Percentiles rank a stretch among this genome's conserved stretches.
Conservation (phyloP, 2,797 vertebrate genomes). For the Pipistrellus pygmaeus region DNA sequence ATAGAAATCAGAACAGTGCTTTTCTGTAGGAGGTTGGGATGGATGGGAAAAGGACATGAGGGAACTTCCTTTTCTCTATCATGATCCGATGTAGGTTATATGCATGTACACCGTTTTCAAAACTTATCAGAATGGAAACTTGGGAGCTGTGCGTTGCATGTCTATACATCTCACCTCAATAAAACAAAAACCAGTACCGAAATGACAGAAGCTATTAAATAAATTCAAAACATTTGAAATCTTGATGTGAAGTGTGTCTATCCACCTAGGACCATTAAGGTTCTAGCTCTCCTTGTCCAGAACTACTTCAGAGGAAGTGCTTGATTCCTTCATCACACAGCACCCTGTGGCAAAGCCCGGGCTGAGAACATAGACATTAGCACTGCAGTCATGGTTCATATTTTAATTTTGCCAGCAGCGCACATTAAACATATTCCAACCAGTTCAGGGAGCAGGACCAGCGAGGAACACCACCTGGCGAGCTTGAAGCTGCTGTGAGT, state of each 20-base stretch:
- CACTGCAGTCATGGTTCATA: neutral
- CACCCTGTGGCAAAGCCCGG: neutral
- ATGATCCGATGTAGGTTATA: neutral
- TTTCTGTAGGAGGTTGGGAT: neutral
- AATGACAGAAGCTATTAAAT: constrained; percentile 30
- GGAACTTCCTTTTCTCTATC: too few species aligned
- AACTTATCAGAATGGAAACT: neutral
- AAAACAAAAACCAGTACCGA: neutral
- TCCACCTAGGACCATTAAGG: neutral
- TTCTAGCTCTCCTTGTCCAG: neutral
- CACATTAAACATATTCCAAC: neutral
- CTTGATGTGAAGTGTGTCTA: neutral
- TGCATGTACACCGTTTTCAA: neutral
- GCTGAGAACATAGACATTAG: neutral
- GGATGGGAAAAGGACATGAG: neutral
- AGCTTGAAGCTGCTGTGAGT: neutral
- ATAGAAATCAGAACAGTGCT: neutral
- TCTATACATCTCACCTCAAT: neutral
- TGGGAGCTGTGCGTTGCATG: neutral
- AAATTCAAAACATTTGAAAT: neutral
- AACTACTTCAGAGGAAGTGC: neutral
- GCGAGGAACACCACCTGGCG: neutral
- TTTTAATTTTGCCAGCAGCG: neutral
- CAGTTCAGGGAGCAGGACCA: neutral
- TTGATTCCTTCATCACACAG: neutral